Conservation (phyloP, 1,140 invertebrate species). For the Nomia melanderi region DNA sequence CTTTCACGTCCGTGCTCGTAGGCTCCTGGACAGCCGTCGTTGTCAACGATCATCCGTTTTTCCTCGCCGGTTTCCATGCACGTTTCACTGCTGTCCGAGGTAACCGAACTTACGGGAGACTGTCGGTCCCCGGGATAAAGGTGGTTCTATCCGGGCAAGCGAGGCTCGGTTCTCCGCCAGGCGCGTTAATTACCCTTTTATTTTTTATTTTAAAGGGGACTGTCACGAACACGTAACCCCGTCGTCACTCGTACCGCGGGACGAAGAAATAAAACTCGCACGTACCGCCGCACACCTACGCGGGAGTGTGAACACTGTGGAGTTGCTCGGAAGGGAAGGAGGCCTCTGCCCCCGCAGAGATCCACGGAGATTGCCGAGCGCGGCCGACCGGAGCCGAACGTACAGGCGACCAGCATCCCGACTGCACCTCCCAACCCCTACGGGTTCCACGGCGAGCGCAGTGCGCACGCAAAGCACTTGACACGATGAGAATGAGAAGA, state of each 20-base stretch:
- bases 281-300: slow-evolving; percentile 58
- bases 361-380: slow-evolving; percentile 70
- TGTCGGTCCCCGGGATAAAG: no score
- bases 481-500: slow-evolving; percentile 42
- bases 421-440: slow-evolving; percentile 44
- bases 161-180: neutral
- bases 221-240: slow-evolving; percentile 24
- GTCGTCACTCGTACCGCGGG: slow-evolving; percentile 11
- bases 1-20: no score
- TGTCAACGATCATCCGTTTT: slow-evolving; percentile 5
- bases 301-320: slow-evolving; percentile 65
- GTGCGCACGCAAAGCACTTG: slow-evolving; percentile 49
- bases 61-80: slow-evolving; percentile 5
- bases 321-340: slow-evolving; percentile 62
- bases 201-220: neutral
- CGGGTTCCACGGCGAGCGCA: slow-evolving; percentile 24
- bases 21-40: neutral
- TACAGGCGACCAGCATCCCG: slow-evolving; percentile 16
- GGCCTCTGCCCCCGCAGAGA: slow-evolving; percentile 75
- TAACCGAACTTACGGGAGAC: no score
- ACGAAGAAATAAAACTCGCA: slow-evolving; percentile 32
- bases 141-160: no score
- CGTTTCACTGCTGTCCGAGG: neutral
- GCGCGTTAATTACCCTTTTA: slow-evolving; percentile 15
- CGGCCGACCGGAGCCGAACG: slow-evolving; percentile 57